Conservation (phyloP, 2,113 vertebrate genomes). For the Menura novaehollandiae region DNA sequence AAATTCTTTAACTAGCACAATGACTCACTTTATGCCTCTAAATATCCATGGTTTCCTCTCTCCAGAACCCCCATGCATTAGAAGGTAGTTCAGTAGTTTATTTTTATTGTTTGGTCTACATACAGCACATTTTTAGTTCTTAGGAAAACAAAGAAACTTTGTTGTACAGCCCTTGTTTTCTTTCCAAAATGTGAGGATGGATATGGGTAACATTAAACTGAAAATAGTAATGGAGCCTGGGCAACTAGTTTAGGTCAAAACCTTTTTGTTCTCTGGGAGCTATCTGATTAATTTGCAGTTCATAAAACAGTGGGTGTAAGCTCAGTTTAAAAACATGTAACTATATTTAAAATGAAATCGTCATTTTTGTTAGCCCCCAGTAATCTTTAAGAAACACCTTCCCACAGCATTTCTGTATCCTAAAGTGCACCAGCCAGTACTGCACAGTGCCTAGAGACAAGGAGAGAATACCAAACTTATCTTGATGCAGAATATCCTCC, state of each 20-base stretch:
- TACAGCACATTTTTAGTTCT: constrained; percentile 74
- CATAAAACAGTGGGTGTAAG: constrained; percentile 58
- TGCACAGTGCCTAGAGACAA: constrained; percentile 47
- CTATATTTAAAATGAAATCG: constrained; percentile 67
- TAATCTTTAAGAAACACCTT: constrained; percentile 65
- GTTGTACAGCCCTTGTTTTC: constrained; percentile 68
- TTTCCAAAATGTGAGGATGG: constrained; percentile 71
- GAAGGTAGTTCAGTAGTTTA: constrained; percentile 78
- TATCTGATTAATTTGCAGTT: constrained; percentile 65
- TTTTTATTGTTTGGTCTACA: constrained; percentile 83
- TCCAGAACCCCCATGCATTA: constrained; percentile 74
- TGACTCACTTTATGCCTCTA: constrained; percentile 78
- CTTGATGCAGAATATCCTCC: constrained; percentile 53
- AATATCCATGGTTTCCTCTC: constrained; percentile 78
- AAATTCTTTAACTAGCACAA: constrained; percentile 74
- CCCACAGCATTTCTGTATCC: constrained; percentile 58
- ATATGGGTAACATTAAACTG: constrained; percentile 66
- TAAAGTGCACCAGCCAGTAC: constrained; percentile 55
- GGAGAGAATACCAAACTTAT: constrained; percentile 57
- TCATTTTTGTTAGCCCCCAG: constrained; percentile 54
- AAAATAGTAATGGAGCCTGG: constrained; percentile 70
- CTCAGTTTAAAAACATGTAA: constrained; percentile 63
- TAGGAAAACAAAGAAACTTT: constrained; percentile 78
- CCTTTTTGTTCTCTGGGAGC: constrained; percentile 63
- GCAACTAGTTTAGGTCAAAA: constrained; percentile 69